Base-by-base conservation (phyloP, 1,140 invertebrate species). In the Matsumurasca onukii region DNA sequence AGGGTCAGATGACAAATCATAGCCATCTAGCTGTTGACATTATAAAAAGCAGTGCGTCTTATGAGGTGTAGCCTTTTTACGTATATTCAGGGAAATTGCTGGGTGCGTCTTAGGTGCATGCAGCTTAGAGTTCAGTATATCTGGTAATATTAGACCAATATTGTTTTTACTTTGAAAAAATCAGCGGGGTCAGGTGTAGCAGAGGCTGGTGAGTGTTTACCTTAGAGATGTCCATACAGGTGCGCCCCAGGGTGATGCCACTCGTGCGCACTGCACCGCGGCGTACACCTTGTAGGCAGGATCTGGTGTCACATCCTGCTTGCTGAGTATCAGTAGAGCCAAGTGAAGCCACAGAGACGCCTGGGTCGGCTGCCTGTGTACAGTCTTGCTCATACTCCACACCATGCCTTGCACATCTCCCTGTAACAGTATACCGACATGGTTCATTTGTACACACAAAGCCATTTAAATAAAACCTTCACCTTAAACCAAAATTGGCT, bases 281-380 rank as follows among this genome's bases (percentile, higher is more conserved):
- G 74, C 74, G 15, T 59, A 30, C 31, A 75, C 72, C 67, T 76
- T 76, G 15, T 61, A 57, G 5, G 66, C 25, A 22, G 75, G 72
- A 0, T 78, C 64, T 0, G 61, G 66, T 2, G 3, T 13, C 1
- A 27, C 22, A 48, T 20, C 24, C 2, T 63, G 61, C 34, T 63
- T 63, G 12, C 39, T n/a, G 3, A 66, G 45, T 12, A 66, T 49
- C 57, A 73, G 77, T 73, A 72, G 74, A 68, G 57, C 79, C 66
- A 82, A 70, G 45, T 77, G 74, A 15, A 81, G 76, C 69, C 83
- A 77, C 0, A 78, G 66, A 0, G 77, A 51, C 27, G 73, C 48
- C 51, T 71, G 62, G 1, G 80, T 76, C 24, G 86, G 86, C 76
- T 82, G 80, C 59, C 77, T 78, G 67, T 85, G 84, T 67, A 86